Conservation (phyloP, 2,113 vertebrate genomes). For the Dicerorhinus sumatrensis region DNA sequence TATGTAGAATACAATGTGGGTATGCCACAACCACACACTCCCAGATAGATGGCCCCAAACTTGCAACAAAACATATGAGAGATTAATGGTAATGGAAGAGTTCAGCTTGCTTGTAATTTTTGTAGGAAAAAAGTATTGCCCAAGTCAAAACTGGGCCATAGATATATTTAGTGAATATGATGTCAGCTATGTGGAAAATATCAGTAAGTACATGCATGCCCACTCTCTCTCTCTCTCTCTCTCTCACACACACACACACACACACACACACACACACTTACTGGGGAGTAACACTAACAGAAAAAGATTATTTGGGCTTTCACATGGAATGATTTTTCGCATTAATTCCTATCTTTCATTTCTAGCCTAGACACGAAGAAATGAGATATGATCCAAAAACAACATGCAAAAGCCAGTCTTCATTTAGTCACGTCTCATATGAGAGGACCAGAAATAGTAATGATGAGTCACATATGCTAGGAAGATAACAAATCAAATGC, state of each 20-base stretch:
- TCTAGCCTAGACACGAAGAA: neutral
- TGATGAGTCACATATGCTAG: neutral
- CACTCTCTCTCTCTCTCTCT: too few relatives aligned
- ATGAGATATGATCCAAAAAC: neutral
- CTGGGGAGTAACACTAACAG: neutral
- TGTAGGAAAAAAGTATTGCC: neutral
- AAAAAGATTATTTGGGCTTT: neutral
- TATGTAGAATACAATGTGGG: neutral
- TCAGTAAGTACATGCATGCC: neutral
- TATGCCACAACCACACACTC: neutral
- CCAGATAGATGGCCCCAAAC: fast-evolving
- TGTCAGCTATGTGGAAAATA: neutral
- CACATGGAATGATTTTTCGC: neutral
- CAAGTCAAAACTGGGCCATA: neutral
- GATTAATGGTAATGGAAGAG: neutral
- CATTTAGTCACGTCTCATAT: neutral
- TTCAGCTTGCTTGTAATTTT: neutral
- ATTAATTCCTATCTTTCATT: neutral
- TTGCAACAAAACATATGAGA: neutral
- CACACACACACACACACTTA: neutral
- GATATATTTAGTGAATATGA: neutral
- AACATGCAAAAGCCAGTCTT: neutral
- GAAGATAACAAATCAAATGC: neutral
- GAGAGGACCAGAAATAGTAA: neutral
- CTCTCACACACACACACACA: too few relatives aligned